Evolutionary conservation across 2,888 invertebrate genomes (phyloP).

Genomic region (Agrochola lychnidis): DNA sequence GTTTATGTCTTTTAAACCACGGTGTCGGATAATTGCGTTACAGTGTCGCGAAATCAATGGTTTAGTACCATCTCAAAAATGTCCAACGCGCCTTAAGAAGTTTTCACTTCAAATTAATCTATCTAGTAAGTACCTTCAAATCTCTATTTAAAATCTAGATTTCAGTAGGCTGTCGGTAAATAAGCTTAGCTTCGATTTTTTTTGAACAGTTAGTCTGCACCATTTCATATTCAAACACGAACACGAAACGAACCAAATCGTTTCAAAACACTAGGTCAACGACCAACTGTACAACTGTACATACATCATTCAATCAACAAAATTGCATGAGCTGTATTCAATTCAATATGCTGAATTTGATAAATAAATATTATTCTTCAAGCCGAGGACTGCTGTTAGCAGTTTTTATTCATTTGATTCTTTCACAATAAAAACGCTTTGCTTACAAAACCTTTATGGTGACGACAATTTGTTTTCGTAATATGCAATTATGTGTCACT

Average conservation of each 20-base stretch:
- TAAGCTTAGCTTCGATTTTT: too few species aligned
- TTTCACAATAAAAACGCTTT: slow-evolving; percentile 10
- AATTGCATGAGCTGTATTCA: slow-evolving; percentile 48
- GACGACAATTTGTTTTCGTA: slow-evolving; percentile 9
- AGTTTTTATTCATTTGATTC: slow-evolving; percentile 6
- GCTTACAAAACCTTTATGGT: slow-evolving; percentile 10
- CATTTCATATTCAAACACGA: background rate
- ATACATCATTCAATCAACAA: slow-evolving; percentile 67
- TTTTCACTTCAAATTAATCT: too few species aligned
- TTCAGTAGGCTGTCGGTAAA: background rate
- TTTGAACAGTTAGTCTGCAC: background rate
- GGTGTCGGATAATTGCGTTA: too few species aligned
- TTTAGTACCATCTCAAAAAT: too few species aligned
- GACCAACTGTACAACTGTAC: slow-evolving; percentile 64
- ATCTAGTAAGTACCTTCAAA: background rate
- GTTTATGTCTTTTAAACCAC: too few species aligned
- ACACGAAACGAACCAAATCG: background rate
- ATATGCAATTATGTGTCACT: background rate
- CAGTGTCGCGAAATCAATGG: too few species aligned
- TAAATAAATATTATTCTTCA: slow-evolving; percentile 54
- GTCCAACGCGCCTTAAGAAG: too few species aligned
- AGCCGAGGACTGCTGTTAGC: background rate
- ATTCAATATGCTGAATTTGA: slow-evolving; percentile 64
- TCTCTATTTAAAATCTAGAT: background rate
- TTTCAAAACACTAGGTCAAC: slow-evolving; percentile 65